Conservation (phyloP, 2,888 invertebrate species). For the Perdita meconis region DNA sequence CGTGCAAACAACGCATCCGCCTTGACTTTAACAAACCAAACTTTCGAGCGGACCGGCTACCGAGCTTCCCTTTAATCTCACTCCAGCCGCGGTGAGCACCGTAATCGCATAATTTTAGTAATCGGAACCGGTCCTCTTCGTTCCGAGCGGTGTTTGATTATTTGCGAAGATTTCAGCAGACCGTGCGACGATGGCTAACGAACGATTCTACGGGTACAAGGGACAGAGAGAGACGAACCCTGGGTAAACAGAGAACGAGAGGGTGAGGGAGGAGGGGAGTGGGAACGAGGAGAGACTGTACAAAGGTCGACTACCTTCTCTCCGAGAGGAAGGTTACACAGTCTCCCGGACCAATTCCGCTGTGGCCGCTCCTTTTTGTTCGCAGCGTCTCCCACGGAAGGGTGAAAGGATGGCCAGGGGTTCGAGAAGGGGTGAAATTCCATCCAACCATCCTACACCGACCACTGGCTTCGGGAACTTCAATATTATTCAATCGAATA, state of each 20-base stretch:
- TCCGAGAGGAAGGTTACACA: constrained; percentile 59
- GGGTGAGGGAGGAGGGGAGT: background rate
- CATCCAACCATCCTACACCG: constrained; percentile 33
- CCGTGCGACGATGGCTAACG: constrained; percentile 36
- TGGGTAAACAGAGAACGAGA: background rate
- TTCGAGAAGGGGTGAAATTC: constrained; percentile 30
- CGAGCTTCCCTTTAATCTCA: background rate
- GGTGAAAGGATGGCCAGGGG: constrained; percentile 19
- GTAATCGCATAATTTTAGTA: constrained; percentile 38
- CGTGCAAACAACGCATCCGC: constrained; percentile 13
- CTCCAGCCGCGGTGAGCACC: background rate
- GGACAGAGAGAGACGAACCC: background rate
- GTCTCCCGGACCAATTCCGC: constrained; percentile 52
- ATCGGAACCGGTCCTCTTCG: constrained; percentile 20
- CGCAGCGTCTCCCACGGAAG: constrained; percentile 28
- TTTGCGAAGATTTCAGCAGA: constrained; percentile 42
- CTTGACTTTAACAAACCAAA: background rate
- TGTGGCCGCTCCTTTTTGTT: constrained; percentile 45
- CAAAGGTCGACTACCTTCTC: constrained; percentile 49
- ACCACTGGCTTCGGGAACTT: constrained; percentile 59
- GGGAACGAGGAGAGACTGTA: constrained; percentile 9
- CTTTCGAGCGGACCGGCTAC: background rate
- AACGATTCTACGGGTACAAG: constrained; percentile 14
- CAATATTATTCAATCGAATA: constrained; percentile 74
- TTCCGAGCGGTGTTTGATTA: constrained; percentile 31